These are phyloP conservation scores for Lottia scabra DNA, from an alignment of 2,888 invertebrate genomes.

Conservation along the genomic window DNA sequence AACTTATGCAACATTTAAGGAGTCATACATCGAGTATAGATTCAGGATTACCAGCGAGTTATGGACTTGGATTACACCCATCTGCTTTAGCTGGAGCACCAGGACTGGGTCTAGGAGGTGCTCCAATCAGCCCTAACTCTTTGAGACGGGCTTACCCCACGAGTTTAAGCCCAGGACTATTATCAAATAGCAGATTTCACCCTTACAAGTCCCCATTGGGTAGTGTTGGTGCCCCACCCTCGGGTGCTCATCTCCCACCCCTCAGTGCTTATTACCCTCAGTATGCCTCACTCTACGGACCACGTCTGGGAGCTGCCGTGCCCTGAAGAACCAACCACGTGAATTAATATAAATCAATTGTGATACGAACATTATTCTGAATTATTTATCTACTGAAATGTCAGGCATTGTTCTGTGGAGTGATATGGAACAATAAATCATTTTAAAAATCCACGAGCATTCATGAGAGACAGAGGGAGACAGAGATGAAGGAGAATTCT, in stretches of 20 bases:
- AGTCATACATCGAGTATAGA: slow-evolving; percentile 81
- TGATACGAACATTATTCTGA: too few species aligned
- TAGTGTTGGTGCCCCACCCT: slow-evolving; percentile 72
- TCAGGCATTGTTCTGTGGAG: too few species aligned
- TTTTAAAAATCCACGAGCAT: too few species aligned
- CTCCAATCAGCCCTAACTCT: slow-evolving; percentile 74
- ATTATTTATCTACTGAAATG: too few species aligned
- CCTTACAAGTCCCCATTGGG: slow-evolving; percentile 83
- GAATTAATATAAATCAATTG: too few species aligned
- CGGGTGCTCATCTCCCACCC: slow-evolving; percentile 75
- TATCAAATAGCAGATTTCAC: slow-evolving; percentile 89
- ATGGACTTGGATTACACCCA: slow-evolving; percentile 51
- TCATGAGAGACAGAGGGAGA: too few species aligned
- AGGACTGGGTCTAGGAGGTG: not conserved
- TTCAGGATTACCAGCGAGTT: slow-evolving; percentile 58
- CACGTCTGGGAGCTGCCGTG: slow-evolving; percentile 64
- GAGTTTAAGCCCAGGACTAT: slow-evolving; percentile 76
- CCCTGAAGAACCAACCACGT: not conserved
- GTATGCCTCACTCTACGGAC: slow-evolving; percentile 85
- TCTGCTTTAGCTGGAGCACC: slow-evolving; percentile 39
- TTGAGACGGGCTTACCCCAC: slow-evolving; percentile 84
- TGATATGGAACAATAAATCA: too few species aligned
- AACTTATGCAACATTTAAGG: slow-evolving; percentile 90
- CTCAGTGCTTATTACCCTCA: slow-evolving; percentile 76
- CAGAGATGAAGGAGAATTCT: too few species aligned